Percentiles rank a stretch among this genome's conserved stretches.
Evolutionary conservation across 2,113 vertebrate genomes (phyloP).

Genomic region (Sapayoa aenigma): DNA sequence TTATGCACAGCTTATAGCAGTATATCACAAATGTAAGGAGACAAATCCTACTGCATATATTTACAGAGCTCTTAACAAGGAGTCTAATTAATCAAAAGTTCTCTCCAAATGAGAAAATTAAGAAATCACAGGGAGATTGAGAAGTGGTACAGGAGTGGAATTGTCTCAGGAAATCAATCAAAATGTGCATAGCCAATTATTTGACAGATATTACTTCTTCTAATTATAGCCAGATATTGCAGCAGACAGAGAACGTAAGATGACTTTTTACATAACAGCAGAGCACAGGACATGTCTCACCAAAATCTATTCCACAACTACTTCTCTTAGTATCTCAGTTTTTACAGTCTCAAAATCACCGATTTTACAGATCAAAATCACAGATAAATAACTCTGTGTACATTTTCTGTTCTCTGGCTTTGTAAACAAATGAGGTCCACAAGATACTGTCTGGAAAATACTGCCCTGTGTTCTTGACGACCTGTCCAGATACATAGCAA

Average conservation of each 20-base stretch:
- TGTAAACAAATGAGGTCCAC: background rate
- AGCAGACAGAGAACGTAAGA: conserved; percentile 19
- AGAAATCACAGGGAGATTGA: conserved; percentile 21
- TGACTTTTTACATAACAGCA: conserved; percentile 10
- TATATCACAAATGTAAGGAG: background rate
- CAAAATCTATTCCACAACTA: background rate
- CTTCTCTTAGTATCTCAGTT: background rate
- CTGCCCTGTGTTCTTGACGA: background rate
- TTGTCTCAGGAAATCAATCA: conserved; percentile 48
- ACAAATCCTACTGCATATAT: background rate
- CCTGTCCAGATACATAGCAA: background rate
- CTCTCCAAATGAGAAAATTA: conserved; percentile 13
- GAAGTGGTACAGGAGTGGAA: background rate
- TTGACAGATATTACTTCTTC: conserved; percentile 32
- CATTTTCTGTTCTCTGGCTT: background rate
- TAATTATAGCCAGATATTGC: conserved; percentile 8
- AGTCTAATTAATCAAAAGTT: conserved; percentile 14
- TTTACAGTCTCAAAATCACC: background rate
- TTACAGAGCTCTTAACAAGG: background rate
- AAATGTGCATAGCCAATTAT: conserved; percentile 41
- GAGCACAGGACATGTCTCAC: conserved; percentile 12
- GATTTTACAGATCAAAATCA: background rate
- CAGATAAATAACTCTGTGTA: background rate
- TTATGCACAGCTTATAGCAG: background rate
- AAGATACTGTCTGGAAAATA: background rate